A percentile compares a stretch with the other conserved stretches of the same genome.
phyloP scores from a whole-genome alignment of 2,797 vertebrate species.

The Nothura maculosa region DNA sequence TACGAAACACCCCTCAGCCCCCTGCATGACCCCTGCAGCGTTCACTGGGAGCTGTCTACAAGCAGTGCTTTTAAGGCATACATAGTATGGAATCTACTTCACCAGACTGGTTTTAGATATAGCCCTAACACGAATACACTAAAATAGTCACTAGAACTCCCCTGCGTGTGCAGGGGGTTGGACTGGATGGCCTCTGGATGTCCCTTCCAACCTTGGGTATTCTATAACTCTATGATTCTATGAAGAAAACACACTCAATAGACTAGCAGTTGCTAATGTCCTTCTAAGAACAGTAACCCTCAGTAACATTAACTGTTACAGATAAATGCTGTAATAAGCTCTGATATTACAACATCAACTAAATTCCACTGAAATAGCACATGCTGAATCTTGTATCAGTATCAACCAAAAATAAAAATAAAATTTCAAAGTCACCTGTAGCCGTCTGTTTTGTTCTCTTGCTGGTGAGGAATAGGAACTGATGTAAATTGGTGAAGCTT shows the following conservation, averaged over 20 bases:
- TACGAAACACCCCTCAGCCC: background rate
- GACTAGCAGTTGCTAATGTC: background rate
- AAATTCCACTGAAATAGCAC: background rate
- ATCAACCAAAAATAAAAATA: background rate
- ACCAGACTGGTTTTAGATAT: background rate
- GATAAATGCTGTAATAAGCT: background rate
- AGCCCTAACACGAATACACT: fast-evolving
- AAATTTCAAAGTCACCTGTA: constrained; percentile 86
- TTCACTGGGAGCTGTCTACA: background rate
- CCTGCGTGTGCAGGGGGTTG: too few species aligned
- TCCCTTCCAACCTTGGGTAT: too few species aligned
- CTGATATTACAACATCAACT: fast-evolving
- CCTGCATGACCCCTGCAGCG: background rate
- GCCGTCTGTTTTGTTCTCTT: constrained; percentile 92
- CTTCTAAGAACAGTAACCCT: background rate
- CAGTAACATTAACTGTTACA: background rate
- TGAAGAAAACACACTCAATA: background rate
- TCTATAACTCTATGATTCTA: too few species aligned
- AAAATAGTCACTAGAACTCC: too few species aligned
- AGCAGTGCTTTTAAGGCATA: background rate
- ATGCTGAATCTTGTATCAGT: background rate
- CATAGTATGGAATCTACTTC: background rate
- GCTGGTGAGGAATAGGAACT: constrained; percentile 95
- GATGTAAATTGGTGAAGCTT: constrained; percentile 94
- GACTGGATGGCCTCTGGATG: too few species aligned